Evolutionary conservation across 37 sponge, comb jelly and placozoan genomes (phyloP).

Genomic region (Theonella swinhoei): DNA sequence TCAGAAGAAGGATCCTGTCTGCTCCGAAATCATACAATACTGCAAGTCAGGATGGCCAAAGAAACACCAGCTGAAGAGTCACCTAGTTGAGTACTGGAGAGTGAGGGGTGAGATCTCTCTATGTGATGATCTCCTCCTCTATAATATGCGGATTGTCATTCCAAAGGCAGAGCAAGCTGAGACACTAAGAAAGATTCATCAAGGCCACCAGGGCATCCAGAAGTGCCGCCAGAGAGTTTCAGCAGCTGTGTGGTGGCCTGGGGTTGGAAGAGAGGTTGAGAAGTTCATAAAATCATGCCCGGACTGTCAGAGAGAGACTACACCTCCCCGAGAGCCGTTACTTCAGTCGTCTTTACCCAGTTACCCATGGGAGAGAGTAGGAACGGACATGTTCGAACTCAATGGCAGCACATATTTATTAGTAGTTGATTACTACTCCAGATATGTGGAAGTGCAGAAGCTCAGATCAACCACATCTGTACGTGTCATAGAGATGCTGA

Average conservation of each 20-base stretch:
- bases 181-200: constrained; percentile 35
- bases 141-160: constrained; percentile 9
- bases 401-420: constrained; percentile 35
- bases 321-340: constrained; percentile 25
- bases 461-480: constrained; percentile 24
- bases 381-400: constrained; percentile 28
- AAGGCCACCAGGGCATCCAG: constrained; percentile 56
- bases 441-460: constrained; percentile 34
- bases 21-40: not conserved
- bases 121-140: not conserved
- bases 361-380: constrained; percentile 54
- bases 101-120: not conserved
- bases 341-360: constrained; percentile 10
- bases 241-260: constrained; percentile 65
- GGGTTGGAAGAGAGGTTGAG: constrained; percentile 31
- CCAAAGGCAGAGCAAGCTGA: constrained; percentile 27
- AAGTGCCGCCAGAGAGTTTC: constrained; percentile 23
- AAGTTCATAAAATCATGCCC: constrained; percentile 36
- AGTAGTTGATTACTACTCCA: constrained; percentile 44
- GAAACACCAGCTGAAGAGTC: not conserved
- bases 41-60: constrained; percentile 39
- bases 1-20: not conserved
- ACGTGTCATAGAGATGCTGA: constrained; percentile 21
- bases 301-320: constrained; percentile 8
- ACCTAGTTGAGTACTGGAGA: constrained; percentile 26